These are phyloP conservation scores for Cephus nigrinus DNA, from an alignment of 2,888 invertebrate species.

Conservation along the genomic window DNA sequence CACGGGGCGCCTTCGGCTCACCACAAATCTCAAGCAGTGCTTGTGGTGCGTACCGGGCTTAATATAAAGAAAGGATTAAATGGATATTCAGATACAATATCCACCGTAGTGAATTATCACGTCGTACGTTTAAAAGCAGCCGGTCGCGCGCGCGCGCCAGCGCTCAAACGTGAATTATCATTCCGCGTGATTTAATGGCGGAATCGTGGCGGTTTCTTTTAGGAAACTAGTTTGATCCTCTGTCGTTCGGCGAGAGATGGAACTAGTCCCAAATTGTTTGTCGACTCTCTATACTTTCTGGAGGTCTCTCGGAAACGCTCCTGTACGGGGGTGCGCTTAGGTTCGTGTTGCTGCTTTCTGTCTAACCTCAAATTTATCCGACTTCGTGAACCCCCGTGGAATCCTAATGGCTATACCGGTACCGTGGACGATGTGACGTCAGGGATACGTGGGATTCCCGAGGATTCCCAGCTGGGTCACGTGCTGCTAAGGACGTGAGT, in stretches of 20 bases:
- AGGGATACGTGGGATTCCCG: conserved; percentile 55
- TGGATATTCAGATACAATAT: conserved; percentile 47
- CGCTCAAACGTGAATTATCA: conserved; percentile 42
- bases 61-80: conserved; percentile 56
- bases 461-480: conserved; percentile 59
- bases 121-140: conserved; percentile 43
- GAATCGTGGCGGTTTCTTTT: neutral
- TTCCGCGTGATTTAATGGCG: conserved; percentile 52
- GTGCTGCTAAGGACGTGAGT: conserved; percentile 44
- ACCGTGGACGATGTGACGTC: conserved; percentile 49
- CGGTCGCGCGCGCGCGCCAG: conserved; percentile 8
- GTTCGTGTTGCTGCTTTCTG: too few species aligned
- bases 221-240: neutral
- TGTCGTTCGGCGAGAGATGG: neutral
- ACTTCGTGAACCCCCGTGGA: too few species aligned
- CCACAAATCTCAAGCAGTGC: conserved; percentile 49
- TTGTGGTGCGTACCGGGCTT: conserved; percentile 19
- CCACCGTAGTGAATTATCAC: conserved; percentile 55
- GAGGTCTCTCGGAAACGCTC: too few species aligned
- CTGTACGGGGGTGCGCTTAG: neutral
- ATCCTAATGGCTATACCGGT: neutral
- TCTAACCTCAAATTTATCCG: too few species aligned
- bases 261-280: too few species aligned
- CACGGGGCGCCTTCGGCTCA: conserved; percentile 41
- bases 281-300: too few species aligned